Conservation (phyloP, 2,113 vertebrate species). For the Myxocyprinus asiaticus region DNA sequence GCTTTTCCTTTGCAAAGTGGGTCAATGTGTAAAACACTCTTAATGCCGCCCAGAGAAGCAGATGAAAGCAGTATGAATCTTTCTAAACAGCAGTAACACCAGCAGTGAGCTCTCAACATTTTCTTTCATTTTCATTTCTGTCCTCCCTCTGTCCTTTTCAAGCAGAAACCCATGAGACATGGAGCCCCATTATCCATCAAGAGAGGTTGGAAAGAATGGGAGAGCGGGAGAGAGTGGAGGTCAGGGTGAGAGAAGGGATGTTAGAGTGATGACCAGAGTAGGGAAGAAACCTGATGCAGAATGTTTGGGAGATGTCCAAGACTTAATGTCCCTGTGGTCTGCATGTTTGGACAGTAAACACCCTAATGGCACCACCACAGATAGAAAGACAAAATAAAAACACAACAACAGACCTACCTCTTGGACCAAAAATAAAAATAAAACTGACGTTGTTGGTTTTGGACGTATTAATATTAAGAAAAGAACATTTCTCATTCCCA, state of each 20-base stretch:
- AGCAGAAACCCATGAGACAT: conserved; percentile 45
- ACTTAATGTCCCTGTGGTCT: conserved; percentile 47
- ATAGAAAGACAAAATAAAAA: conserved; percentile 21
- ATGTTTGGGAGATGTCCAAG: conserved; percentile 52
- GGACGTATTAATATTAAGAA: background rate
- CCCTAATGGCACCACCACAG: conserved; percentile 51
- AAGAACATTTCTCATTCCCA: background rate
- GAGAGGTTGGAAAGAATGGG: background rate
- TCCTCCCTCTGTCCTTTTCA: conserved; percentile 33
- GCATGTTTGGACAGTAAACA: conserved; percentile 64
- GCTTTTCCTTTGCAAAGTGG: conserved; percentile 75
- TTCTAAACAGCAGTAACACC: conserved; percentile 64
- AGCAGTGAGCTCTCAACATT: conserved; percentile 57
- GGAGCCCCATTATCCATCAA: conserved; percentile 16
- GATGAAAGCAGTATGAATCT: conserved; percentile 63
- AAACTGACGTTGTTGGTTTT: background rate
- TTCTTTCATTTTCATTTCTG: background rate
- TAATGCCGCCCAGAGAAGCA: conserved; percentile 61
- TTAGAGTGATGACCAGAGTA: conserved; percentile 44
- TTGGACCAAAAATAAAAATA: conserved; percentile 21
- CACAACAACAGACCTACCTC: conserved; percentile 29
- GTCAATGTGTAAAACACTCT: conserved; percentile 77
- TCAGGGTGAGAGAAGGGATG: conserved; percentile 2
- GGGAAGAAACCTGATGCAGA: conserved; percentile 49
- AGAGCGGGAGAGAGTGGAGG: conserved; percentile 11